Evolutionary conservation across 2,113 vertebrate species (phyloP).

Genomic region (Phalacrocorax brasilianus): DNA sequence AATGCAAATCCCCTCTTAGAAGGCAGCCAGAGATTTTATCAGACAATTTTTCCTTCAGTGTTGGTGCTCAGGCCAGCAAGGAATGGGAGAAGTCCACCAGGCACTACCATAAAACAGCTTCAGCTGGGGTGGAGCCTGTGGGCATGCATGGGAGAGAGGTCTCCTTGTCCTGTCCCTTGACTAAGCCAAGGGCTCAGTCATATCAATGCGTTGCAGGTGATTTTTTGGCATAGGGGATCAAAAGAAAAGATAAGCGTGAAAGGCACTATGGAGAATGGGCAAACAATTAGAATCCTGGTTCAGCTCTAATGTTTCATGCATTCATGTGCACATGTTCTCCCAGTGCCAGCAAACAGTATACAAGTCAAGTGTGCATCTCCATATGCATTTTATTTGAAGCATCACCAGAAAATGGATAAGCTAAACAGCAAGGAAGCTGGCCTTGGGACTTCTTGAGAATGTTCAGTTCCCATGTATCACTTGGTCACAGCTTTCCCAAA

Average conservation of each 20-base stretch:
- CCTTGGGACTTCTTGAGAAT: not conserved
- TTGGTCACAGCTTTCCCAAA: not conserved
- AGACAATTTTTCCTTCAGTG: not conserved
- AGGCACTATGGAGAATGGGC: not conserved
- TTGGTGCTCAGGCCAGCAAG: not conserved
- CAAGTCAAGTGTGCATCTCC: not conserved
- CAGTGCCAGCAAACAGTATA: not conserved
- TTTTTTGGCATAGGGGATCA: not conserved
- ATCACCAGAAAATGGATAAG: not conserved
- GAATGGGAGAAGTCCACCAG: not conserved
- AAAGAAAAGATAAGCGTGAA: not conserved
- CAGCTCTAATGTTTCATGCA: not conserved
- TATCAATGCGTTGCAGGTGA: not conserved
- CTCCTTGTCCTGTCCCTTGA: not conserved
- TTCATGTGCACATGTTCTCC: fast-evolving
- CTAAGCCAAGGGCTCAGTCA: not conserved
- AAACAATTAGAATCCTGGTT: not conserved
- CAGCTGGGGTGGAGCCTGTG: not conserved
- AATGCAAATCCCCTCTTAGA: not conserved
- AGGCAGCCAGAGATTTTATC: not conserved
- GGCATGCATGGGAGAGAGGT: not conserved
- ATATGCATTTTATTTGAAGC: not conserved
- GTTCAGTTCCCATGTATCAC: not conserved
- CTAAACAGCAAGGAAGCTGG: not conserved
- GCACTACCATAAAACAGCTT: not conserved